Conservation (phyloP, 2,113 vertebrate species). For the Hiodon tergisus region DNA sequence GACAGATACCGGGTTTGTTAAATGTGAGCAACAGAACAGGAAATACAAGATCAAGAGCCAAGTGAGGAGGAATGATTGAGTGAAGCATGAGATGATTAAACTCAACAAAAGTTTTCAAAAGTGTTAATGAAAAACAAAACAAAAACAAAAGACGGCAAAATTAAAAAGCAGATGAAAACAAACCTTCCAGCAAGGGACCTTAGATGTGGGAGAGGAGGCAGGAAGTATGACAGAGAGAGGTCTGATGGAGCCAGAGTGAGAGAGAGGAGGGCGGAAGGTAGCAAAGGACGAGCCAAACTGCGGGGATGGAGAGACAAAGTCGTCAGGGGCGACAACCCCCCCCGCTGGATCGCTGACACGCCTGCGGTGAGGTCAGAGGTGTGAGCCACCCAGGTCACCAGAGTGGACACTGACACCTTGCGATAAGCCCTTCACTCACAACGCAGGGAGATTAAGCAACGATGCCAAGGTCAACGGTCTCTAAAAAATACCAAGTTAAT, state of each 20-base stretch:
- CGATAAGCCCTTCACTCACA: too few relatives aligned
- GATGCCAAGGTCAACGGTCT: too few relatives aligned
- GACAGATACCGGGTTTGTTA: conserved; percentile 20
- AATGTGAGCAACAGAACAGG: conserved; percentile 18
- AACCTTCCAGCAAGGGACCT: conserved; percentile 76
- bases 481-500: too few relatives aligned
- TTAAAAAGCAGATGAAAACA: conserved; percentile 60
- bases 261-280: conserved; percentile 71
- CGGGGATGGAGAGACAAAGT: conserved; percentile 61
- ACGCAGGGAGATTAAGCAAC: too few relatives aligned
- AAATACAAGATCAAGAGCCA: conserved; percentile 33
- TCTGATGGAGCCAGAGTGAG: conserved; percentile 69
- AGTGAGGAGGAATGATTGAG: conserved; percentile 46
- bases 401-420: too few relatives aligned
- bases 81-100: conserved; percentile 42
- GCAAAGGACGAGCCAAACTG: conserved; percentile 75
- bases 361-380: neutral
- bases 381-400: too few relatives aligned
- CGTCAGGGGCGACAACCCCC: conserved; percentile 40
- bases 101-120: conserved; percentile 31
- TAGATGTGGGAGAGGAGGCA: conserved; percentile 71
- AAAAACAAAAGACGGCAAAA: conserved; percentile 12
- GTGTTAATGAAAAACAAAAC: conserved; percentile 37
- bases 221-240: conserved; percentile 71
- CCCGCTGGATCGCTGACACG: neutral